These are phyloP conservation scores for Achatina immaculata DNA, from an alignment of 1,140 invertebrate species.

Conservation along the genomic window DNA sequence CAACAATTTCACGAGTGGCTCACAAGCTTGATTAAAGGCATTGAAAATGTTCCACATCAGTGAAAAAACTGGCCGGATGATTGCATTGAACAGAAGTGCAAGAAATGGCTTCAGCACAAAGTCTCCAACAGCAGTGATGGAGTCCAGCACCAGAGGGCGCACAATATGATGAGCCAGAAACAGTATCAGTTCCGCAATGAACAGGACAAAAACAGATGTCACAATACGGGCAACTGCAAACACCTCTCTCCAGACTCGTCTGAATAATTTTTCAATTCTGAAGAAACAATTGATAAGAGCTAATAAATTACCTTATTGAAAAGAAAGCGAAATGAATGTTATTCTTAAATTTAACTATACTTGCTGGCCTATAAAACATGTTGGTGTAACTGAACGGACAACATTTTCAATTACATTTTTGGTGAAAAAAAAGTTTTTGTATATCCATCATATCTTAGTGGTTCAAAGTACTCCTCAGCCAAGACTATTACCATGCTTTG, in stretches of 20 bases:
- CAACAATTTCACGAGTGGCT: slow-evolving; percentile 9
- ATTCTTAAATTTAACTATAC: neutral
- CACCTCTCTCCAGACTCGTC: slow-evolving; percentile 31
- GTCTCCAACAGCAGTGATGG: slow-evolving; percentile 8
- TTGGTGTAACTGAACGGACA: neutral
- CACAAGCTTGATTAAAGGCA: slow-evolving; percentile 16
- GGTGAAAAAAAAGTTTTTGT: no score
- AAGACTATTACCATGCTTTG: no score
- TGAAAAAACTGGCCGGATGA: slow-evolving; percentile 27
- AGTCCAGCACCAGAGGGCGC: slow-evolving; percentile 20
- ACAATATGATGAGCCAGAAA: slow-evolving; percentile 26
- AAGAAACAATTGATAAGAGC: neutral
- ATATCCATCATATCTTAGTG: no score
- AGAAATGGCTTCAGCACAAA: slow-evolving; percentile 31
- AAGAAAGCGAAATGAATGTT: neutral
- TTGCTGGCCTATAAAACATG: neutral
- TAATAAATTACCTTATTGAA: neutral
- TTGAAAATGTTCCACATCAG: slow-evolving; percentile 30
- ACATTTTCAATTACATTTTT: neutral
- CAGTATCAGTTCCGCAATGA: slow-evolving; percentile 24
- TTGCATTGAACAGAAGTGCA: slow-evolving; percentile 21
- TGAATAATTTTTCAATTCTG: slow-evolving; percentile 32
- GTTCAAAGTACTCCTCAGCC: no score
- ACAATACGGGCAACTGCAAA: slow-evolving; percentile 27
- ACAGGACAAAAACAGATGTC: slow-evolving; percentile 31